These are phyloP conservation scores for Nothoprocta perdicaria DNA, from an alignment of 2,113 vertebrate species.

Conservation along the genomic window DNA sequence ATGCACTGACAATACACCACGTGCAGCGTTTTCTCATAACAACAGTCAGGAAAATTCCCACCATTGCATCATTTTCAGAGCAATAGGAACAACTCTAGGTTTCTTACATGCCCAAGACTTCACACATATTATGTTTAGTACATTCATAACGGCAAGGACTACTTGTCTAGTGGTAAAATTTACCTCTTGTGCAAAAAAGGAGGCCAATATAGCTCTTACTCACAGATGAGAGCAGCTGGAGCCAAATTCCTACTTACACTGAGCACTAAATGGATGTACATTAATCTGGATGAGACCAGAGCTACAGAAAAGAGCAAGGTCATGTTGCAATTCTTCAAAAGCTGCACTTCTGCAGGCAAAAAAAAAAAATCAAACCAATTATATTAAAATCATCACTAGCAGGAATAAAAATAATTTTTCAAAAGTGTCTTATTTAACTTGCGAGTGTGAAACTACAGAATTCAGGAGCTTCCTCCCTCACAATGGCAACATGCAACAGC, in stretches of 20 bases:
- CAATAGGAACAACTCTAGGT: background rate
- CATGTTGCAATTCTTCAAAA: background rate
- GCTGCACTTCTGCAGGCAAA: background rate
- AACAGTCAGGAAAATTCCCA: background rate
- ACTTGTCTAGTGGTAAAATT: background rate
- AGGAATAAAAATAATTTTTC: background rate
- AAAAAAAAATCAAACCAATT: background rate
- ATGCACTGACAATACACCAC: background rate
- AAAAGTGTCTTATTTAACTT: background rate
- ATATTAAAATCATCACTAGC: background rate
- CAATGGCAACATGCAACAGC: background rate
- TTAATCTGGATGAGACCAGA: background rate
- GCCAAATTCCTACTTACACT: background rate
- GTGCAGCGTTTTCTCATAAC: background rate
- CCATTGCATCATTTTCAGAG: background rate
- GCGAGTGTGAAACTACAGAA: background rate
- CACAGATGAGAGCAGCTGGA: background rate
- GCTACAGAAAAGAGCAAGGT: background rate
- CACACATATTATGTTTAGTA: background rate
- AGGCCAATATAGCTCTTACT: background rate
- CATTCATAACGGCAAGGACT: background rate
- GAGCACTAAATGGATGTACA: background rate
- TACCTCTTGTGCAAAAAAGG: background rate
- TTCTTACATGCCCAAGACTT: background rate
- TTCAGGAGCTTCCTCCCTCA: background rate